These are phyloP conservation scores for Acanthurus lineatus DNA, from an alignment of 2,797 vertebrate species.

Conservation along the genomic window DNA sequence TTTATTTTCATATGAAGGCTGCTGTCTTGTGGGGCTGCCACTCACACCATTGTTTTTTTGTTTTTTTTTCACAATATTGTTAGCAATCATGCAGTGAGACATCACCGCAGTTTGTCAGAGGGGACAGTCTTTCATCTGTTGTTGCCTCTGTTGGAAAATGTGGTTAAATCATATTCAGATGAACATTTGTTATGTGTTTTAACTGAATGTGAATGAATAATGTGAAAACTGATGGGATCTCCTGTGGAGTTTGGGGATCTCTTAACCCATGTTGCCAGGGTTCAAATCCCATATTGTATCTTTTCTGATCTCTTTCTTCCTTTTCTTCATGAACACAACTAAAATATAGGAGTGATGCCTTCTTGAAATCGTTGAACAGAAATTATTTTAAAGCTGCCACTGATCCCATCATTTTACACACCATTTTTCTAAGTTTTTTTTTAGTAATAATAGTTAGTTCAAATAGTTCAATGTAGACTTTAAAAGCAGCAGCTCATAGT, in stretches of 20 bases:
- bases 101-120: slow-evolving; percentile 46
- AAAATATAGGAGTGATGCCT: too few relatives aligned
- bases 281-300: background rate
- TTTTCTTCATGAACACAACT: background rate
- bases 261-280: background rate
- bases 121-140: slow-evolving; percentile 49
- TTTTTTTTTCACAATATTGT: slow-evolving; percentile 52
- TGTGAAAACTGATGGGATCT: slow-evolving; percentile 3
- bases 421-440: too few relatives aligned
- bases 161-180: slow-evolving; percentile 34
- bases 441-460: too few relatives aligned
- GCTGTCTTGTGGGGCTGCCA: slow-evolving; percentile 72
- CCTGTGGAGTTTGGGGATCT: background rate
- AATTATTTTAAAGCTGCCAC: too few relatives aligned
- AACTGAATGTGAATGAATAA: slow-evolving; percentile 4
- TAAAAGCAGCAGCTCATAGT: too few relatives aligned
- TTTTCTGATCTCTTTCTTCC: background rate
- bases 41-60: slow-evolving; percentile 65
- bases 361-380: background rate
- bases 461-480: too few relatives aligned
- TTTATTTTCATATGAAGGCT: slow-evolving; percentile 65
- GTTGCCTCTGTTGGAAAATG: slow-evolving; percentile 12
- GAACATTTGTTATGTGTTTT: slow-evolving; percentile 24
- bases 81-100: slow-evolving; percentile 71
- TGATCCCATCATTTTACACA: too few relatives aligned